These are phyloP conservation scores for Bombus polaris DNA, from an alignment of 1,140 invertebrate species.

Conservation along the genomic window DNA sequence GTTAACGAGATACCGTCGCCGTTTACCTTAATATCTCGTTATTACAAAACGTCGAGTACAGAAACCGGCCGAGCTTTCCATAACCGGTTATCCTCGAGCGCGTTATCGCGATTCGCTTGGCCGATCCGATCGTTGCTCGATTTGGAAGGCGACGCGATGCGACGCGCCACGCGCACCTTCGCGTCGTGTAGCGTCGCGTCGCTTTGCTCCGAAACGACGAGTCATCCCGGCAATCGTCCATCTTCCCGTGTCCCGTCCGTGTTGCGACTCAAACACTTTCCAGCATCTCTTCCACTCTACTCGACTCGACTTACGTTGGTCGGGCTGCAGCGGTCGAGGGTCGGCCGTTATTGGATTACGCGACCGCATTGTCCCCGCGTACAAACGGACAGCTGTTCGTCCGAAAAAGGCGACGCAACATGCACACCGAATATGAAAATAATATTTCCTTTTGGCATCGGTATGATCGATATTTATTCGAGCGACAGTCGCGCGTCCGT, in stretches of 20 bases:
- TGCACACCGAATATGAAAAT: slow-evolving; percentile 74
- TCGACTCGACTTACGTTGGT: slow-evolving; percentile 3
- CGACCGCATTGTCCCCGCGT: slow-evolving; percentile 63
- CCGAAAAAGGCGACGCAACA: slow-evolving; percentile 42
- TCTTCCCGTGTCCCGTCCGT: background rate
- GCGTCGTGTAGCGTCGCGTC: no score
- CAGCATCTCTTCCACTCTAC: slow-evolving; percentile 16
- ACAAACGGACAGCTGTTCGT: slow-evolving; percentile 61
- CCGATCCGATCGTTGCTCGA: no score
- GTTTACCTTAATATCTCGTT: slow-evolving; percentile 41
- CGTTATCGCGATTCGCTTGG: slow-evolving; percentile 6
- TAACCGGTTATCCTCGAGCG: slow-evolving; percentile 41
- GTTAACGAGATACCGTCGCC: slow-evolving; percentile 17
- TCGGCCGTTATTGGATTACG: slow-evolving; percentile 75
- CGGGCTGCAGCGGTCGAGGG: slow-evolving; percentile 40
- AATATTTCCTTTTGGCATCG: slow-evolving; percentile 72
- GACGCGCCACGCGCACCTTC: no score
- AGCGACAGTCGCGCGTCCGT: slow-evolving; percentile 59
- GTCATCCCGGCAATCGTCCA: slow-evolving; percentile 23
- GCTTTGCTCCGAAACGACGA: background rate
- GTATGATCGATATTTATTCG: slow-evolving; percentile 78
- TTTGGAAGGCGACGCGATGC: no score
- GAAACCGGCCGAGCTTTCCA: slow-evolving; percentile 10
- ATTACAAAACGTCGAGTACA: slow-evolving; percentile 21
- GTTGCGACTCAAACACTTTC: background rate